A percentile compares a stretch with the other conserved stretches of the same genome.
phyloP scores from a whole-genome alignment of 2,797 vertebrate genomes.

The Coreius guichenoti region DNA sequence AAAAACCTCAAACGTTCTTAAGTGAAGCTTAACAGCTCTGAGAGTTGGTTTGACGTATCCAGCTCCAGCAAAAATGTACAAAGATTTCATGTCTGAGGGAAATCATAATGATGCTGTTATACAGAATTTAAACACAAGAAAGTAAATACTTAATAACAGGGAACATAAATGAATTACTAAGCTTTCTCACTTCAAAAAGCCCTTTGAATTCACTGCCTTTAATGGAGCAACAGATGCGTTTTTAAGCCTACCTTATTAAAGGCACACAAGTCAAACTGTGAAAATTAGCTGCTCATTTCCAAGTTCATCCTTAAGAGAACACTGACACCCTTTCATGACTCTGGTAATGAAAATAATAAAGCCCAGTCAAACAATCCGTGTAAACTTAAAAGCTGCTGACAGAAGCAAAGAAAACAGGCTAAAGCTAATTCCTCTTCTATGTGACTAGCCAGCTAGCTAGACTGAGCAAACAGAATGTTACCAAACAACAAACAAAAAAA shows the following conservation, averaged over 20 bases:
- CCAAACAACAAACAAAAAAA: background rate
- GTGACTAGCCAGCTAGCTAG: background rate
- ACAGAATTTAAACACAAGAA: slow-evolving; percentile 19
- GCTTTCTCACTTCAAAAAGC: slow-evolving; percentile 20
- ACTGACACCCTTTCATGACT: slow-evolving; percentile 49
- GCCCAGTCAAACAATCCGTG: slow-evolving; percentile 37
- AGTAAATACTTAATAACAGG: slow-evolving; percentile 29
- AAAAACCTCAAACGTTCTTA: slow-evolving; percentile 10
- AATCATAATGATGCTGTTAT: background rate
- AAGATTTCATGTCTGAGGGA: slow-evolving; percentile 20
- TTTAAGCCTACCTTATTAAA: slow-evolving; percentile 36
- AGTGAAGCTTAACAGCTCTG: background rate
- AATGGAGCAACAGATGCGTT: slow-evolving; percentile 35
- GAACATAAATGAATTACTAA: slow-evolving; percentile 39
- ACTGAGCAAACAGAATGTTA: background rate
- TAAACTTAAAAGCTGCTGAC: slow-evolving; percentile 22
- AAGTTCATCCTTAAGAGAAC: slow-evolving; percentile 31
- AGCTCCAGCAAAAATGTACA: slow-evolving; percentile 24
- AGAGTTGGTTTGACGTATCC: background rate
- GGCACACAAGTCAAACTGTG: slow-evolving; percentile 32
- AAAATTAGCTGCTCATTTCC: slow-evolving; percentile 39
- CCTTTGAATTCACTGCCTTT: slow-evolving; percentile 40
- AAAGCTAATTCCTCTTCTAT: slow-evolving; percentile 6
- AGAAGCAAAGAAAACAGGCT: slow-evolving; percentile 21
- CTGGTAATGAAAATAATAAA: slow-evolving; percentile 40